Evolutionary conservation across 2,113 vertebrate species (phyloP), one percentile per base, ranked within the genome.

Genomic region (Meles meles): DNA sequence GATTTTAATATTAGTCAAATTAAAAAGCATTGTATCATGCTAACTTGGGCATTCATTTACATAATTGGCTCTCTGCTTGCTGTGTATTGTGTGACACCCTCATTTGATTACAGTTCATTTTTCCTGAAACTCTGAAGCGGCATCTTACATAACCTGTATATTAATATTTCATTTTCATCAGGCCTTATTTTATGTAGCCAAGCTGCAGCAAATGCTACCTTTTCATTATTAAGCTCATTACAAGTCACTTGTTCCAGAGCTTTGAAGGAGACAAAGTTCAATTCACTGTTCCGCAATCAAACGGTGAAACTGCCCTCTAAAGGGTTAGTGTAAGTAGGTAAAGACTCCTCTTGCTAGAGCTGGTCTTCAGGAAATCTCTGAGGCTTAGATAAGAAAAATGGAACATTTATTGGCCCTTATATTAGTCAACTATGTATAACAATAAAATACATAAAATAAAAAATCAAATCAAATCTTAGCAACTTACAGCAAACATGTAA

Each of bases 1-100:
- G 89, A 96, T 98, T 98, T 98, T 97, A 97, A 89, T 98, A 97
- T 97, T 98, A 98, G 76, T 97, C 95, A 93, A 98, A 98, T 98
- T 98, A 98, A 98, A 98, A 98, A 98, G 95, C 97, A 98, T 97
- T 98, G 76, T 96, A 96, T 94, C 47, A 93, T 81, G 74, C 67
- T 98, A 98, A 98, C 92, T 98, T 98, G 76, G 93, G 81, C 86
- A 57, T 86, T 98, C 90, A 98, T 98, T 98, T 98, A 92, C 95
- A 96, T 98, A 98, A 98, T 88, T 98, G 96, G 76, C 61, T 98
- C 79, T 97, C 97, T 98, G 86, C 69, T 89, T 95, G 84, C 61
- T 96, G 67, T 96, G 59, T 95, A 96, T 97, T 97, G 89, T 98
- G 76, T 97, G 96, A 92, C 94, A 97, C 25, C 93, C 69, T 95